Evolutionary conservation across 1,140 invertebrate genomes (phyloP).

Genomic region (Potamilus streckersoni): DNA sequence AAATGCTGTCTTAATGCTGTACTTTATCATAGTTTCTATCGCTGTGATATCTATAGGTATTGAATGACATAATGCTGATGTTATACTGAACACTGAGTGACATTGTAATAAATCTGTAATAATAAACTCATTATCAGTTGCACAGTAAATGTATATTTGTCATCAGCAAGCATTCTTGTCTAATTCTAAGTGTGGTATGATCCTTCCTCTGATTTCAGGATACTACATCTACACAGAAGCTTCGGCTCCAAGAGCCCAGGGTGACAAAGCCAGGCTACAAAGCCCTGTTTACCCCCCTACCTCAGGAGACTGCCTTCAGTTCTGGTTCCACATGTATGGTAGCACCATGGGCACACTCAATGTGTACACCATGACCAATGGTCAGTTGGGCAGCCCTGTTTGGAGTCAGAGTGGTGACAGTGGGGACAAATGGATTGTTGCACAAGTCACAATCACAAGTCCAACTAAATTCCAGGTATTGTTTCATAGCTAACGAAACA

Average conservation of each 20-base stretch:
- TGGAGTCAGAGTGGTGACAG: constrained; percentile 54
- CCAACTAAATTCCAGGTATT: constrained; percentile 44
- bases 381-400: constrained; percentile 31
- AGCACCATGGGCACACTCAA: constrained; percentile 50
- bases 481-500: background rate
- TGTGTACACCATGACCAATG: constrained; percentile 39
- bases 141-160: too few relatives aligned
- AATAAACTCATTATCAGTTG: too few relatives aligned
- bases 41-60: too few relatives aligned
- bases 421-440: constrained; percentile 56
- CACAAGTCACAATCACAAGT: constrained; percentile 42
- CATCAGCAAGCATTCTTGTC: too few relatives aligned
- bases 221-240: constrained; percentile 63
- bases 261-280: constrained; percentile 51
- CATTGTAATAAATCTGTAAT: too few relatives aligned
- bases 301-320: constrained; percentile 52
- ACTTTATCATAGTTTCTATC: too few relatives aligned
- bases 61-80: too few relatives aligned
- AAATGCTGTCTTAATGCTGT: too few relatives aligned
- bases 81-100: too few relatives aligned
- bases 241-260: constrained; percentile 44
- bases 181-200: constrained; percentile 2
- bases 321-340: constrained; percentile 65
- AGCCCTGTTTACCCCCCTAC: constrained; percentile 42
- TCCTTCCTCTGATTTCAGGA: constrained; percentile 46